Conservation (phyloP, 1,140 invertebrate species). For the Lasaia peninsularis region DNA sequence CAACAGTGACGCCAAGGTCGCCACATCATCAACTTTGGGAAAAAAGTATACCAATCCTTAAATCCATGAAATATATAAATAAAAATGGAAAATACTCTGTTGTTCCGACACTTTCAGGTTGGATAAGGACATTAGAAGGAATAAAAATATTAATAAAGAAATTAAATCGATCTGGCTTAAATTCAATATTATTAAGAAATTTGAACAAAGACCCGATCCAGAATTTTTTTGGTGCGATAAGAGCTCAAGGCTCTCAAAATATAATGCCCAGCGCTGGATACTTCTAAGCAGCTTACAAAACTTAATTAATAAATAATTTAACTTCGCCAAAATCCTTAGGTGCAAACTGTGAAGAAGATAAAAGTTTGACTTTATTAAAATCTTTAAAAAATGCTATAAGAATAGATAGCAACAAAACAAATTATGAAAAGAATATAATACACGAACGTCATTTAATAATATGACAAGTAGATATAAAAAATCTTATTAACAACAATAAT, state of each 20-base stretch:
- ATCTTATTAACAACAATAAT: not conserved
- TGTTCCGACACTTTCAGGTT: not conserved
- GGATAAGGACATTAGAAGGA: not conserved
- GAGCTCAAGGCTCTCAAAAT: conserved; percentile 17
- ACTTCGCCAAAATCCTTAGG: not conserved
- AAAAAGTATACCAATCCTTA: conserved; percentile 16
- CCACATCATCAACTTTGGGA: conserved; percentile 18
- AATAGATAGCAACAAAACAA: not conserved
- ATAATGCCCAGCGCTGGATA: conserved; percentile 12
- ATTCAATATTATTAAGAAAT: not conserved
- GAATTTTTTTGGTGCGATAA: conserved; percentile 10
- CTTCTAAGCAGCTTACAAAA: conserved; percentile 20
- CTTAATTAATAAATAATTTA: not conserved
- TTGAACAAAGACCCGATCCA: conserved; percentile 6
- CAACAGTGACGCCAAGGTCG: conserved; percentile 17
- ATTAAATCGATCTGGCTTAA: not conserved
- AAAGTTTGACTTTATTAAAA: too few relatives aligned
- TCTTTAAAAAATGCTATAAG: not conserved
- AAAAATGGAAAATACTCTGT: not conserved
- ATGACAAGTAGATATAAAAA: not conserved
- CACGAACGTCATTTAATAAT: not conserved
- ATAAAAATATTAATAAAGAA: not conserved
- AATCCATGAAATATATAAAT: not conserved
- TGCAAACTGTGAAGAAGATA: not conserved
- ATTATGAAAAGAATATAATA: not conserved